phyloP scores from a whole-genome alignment of 1,140 invertebrate species.

The Nymphalis io region DNA sequence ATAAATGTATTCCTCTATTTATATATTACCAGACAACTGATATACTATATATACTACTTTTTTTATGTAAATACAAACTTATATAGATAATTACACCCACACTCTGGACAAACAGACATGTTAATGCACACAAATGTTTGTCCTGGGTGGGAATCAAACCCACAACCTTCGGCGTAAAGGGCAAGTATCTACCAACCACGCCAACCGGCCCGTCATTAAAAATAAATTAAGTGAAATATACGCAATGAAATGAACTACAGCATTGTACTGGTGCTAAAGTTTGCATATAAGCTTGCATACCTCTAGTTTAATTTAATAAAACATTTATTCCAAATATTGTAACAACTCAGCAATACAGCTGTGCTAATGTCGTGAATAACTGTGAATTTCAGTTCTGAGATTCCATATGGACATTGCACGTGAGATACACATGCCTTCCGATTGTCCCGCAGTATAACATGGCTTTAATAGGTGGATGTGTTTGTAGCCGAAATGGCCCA shows the following conservation, averaged over 20 bases:
- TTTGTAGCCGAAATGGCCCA: too few species aligned
- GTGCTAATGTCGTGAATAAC: conserved; percentile 55
- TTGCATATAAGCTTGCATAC: neutral
- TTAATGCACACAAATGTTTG: too few species aligned
- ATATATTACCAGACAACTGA: too few species aligned
- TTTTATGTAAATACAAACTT: too few species aligned
- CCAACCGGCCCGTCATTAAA: too few species aligned
- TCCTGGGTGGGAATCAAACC: too few species aligned
- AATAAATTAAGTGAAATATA: neutral
- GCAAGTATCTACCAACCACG: too few species aligned
- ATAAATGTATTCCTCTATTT: too few species aligned
- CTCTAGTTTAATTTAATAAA: conserved; percentile 30
- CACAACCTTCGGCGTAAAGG: too few species aligned
- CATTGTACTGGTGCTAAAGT: neutral
- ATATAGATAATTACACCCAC: too few species aligned
- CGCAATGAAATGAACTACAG: neutral
- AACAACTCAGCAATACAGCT: conserved; percentile 29
- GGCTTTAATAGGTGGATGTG: neutral
- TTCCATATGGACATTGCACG: conserved; percentile 40
- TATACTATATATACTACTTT: too few species aligned
- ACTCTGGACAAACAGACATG: too few species aligned
- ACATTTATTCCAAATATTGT: conserved; percentile 33
- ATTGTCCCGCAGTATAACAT: conserved; percentile 3
- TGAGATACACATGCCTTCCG: conserved; percentile 20
- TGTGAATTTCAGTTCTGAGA: conserved; percentile 45